phyloP scores from a whole-genome alignment of 2,113 vertebrate genomes.

The Callorhinus ursinus region DNA sequence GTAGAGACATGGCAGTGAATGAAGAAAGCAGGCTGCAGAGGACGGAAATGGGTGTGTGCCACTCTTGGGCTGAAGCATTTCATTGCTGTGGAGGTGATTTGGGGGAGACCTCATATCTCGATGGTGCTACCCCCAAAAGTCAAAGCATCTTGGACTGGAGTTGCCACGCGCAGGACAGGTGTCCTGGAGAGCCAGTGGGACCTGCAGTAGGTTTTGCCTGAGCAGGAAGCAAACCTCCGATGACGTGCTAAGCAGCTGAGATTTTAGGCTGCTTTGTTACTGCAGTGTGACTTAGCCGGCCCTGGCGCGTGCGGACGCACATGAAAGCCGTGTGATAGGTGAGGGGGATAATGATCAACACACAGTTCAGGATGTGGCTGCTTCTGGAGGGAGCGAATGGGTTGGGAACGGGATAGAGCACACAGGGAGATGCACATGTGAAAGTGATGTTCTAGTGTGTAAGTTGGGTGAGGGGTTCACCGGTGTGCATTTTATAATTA shows the following conservation, averaged over 20 bases:
- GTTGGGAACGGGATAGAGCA: neutral
- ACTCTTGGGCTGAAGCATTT: neutral
- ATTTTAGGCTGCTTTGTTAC: neutral
- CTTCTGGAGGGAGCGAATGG: neutral
- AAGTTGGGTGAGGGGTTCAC: neutral
- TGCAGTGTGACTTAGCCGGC: neutral
- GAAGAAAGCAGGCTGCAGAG: neutral
- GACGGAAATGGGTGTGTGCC: neutral
- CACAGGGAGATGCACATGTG: accelerated
- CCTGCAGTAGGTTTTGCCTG: neutral
- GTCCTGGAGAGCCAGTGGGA: neutral
- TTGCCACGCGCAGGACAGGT: neutral
- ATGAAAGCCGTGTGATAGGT: neutral
- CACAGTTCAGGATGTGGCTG: neutral
- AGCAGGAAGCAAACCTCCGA: neutral
- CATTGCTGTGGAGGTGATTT: neutral
- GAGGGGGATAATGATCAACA: neutral
- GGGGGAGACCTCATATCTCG: neutral
- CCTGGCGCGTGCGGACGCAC: accelerated
- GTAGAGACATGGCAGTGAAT: neutral
- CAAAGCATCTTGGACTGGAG: neutral
- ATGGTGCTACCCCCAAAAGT: too few relatives aligned
- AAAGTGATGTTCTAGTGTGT: neutral
- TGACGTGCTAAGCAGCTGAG: neutral
- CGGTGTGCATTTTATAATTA: neutral